Evolutionary conservation across 2,113 vertebrate species (phyloP), one percentile per base, ranked within the genome.

Genomic region (mouse (Mus musculus)): DNA sequence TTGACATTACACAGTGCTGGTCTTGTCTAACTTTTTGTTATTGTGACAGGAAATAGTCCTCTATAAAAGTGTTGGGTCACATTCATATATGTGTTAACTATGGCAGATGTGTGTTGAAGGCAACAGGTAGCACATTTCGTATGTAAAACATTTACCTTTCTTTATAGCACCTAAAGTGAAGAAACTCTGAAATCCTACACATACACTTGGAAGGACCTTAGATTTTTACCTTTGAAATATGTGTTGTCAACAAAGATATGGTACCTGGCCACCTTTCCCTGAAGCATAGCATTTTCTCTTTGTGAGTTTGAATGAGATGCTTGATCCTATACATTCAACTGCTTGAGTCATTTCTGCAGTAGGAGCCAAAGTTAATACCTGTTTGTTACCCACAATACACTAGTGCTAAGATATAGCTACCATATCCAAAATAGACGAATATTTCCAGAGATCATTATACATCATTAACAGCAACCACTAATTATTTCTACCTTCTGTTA

Each of bases 331-430:
- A 71, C 1, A 13, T 16, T 13, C 7, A 94, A 14, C 54, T 77
- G 7, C 61, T 85, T 75, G 82, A 78, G 67, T 71, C 26, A 77
- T 92, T 80, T 80, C 42, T 39, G 61, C 39, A 75, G n/a, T 77
- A 78, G 89, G 63, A 94, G n/a, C 9, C 67, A 59, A 36, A 84
- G 11, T 92, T 81, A 94, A 86, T 30, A 73, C n/a, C 46, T 49
- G 46, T 20, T 95, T 93, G 42, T 88, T 11, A 67, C 22, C 42
- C 42, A 87, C 17, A 59, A 12, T 75, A 20, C 33, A 73, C 63
- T 54, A 65, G 26, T 49, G 12, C 28, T 80, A 11, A 4, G 14
- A 39, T 89, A 69, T 10, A 89, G 46, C 24, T 24, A 82, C 65
- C 4, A 20, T 36, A 88, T 19, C 54, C 46, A 10, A 10, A 86